Conservation (phyloP, 2,797 vertebrate species). For the Cichlasoma orientale region DNA sequence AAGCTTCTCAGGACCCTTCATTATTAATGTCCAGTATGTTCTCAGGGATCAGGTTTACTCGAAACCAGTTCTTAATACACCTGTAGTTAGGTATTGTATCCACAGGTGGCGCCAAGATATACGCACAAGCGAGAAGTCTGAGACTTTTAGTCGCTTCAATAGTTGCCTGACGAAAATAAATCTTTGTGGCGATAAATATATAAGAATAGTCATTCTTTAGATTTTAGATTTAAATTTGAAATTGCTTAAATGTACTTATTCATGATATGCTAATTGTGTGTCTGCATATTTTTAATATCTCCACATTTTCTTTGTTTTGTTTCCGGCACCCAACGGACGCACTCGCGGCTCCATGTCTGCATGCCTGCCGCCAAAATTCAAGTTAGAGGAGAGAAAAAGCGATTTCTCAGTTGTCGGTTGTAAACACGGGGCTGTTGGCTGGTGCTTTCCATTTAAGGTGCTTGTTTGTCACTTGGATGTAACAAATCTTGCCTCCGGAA, state of each 20-base stretch:
- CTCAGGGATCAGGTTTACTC: neutral
- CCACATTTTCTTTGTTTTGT: neutral
- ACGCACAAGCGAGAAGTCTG: rapidly evolving
- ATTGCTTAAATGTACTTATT: too few relatives aligned
- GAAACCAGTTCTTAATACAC: neutral
- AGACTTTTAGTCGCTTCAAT: slow-evolving; percentile 5
- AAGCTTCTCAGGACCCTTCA: too few relatives aligned
- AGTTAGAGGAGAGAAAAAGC: slow-evolving; percentile 45
- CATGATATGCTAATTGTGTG: neutral
- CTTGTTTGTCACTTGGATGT: neutral
- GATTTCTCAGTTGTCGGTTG: slow-evolving; percentile 15
- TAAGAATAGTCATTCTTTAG: rapidly evolving
- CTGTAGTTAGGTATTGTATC: neutral
- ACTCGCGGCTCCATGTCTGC: slow-evolving; percentile 16
- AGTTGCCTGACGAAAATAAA: slow-evolving; percentile 53
- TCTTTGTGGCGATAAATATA: neutral
- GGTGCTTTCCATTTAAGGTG: neutral
- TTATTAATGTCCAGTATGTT: too few relatives aligned
- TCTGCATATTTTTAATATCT: too few relatives aligned
- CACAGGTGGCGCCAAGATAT: slow-evolving; percentile 9
- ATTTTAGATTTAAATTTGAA: rapidly evolving
- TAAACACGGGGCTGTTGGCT: slow-evolving; percentile 23
- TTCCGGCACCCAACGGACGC: slow-evolving; percentile 30
- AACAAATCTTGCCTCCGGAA: neutral
- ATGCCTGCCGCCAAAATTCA: slow-evolving; percentile 84